Evolutionary conservation across 2,888 invertebrate species (phyloP).

Genomic region (Cataglyphis rosenhaueri): DNA sequence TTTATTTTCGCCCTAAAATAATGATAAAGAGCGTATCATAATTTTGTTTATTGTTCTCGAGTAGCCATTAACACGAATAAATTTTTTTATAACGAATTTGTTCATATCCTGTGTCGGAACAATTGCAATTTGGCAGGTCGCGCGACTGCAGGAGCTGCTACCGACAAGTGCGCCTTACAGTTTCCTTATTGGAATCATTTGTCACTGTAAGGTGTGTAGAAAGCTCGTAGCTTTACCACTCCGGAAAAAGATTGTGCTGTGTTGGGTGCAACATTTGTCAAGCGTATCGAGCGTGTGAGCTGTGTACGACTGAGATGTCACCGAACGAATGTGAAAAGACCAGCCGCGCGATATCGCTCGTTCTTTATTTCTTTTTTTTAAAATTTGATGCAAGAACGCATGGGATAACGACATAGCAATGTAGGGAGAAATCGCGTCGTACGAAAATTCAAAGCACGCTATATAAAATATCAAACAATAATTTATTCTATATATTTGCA

Average conservation of each 20-base stretch:
- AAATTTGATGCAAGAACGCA: not conserved
- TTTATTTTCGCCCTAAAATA: not conserved
- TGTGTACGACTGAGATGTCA: constrained; percentile 7
- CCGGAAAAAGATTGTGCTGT: constrained; percentile 33
- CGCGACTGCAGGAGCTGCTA: not conserved
- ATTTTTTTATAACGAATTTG: constrained; percentile 18
- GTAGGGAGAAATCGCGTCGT: not conserved
- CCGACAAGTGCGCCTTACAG: constrained; percentile 33
- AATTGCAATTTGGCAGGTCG: constrained; percentile 33
- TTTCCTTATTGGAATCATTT: constrained; percentile 43
- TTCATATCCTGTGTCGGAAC: not conserved
- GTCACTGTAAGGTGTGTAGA: constrained; percentile 39
- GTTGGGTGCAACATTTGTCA: constrained; percentile 30
- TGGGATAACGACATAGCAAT: not conserved
- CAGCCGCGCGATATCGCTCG: not conserved
- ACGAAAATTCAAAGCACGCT: not conserved
- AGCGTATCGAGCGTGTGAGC: constrained; percentile 3
- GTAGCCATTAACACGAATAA: not conserved
- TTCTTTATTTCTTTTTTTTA: not conserved
- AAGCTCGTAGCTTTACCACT: constrained; percentile 38
- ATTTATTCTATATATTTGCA: constrained; percentile 6
- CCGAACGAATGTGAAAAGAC: constrained; percentile 7
- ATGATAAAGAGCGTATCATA: not conserved
- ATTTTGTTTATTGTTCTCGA: not conserved
- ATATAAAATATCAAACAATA: not conserved